A percentile compares a stretch with the other conserved stretches of the same genome.
These are phyloP conservation scores for Shinisaurus crocodilurus DNA, from an alignment of 2,113 vertebrate genomes.

Conservation along the genomic window DNA sequence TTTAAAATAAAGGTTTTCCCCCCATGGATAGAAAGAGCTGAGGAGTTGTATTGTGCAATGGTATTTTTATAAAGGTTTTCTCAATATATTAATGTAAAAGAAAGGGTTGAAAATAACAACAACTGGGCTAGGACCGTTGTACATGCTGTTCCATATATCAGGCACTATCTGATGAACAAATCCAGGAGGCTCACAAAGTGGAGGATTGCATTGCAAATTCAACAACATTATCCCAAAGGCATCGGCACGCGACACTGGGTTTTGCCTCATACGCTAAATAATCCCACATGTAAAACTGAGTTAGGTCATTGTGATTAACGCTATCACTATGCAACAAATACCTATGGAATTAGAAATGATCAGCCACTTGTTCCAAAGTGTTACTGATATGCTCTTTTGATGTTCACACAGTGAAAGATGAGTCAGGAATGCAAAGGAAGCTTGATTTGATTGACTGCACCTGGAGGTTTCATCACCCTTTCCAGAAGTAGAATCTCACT, in stretches of 20 bases:
- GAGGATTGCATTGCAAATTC: background rate
- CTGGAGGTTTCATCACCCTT: constrained; percentile 40
- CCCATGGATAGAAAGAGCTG: background rate
- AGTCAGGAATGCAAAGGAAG: constrained; percentile 34
- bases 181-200: background rate
- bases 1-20: background rate
- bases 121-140: background rate
- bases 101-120: background rate
- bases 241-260: background rate
- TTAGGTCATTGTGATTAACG: background rate
- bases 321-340: constrained; percentile 24
- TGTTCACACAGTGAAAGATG: constrained; percentile 37
- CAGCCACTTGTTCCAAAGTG: constrained; percentile 34
- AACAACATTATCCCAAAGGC: constrained; percentile 3
- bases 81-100: background rate
- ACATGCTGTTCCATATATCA: background rate
- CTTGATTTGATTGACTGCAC: constrained; percentile 47
- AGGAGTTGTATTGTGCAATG: background rate
- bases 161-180: background rate
- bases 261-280: constrained; percentile 19
- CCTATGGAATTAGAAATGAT: constrained; percentile 45
- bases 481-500: background rate
- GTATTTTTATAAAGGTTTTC: background rate
- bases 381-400: constrained; percentile 27
- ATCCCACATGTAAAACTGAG: constrained; percentile 21